Base-by-base conservation (phyloP, 2,888 invertebrate genomes). In the Limnephilus lunatus region DNA sequence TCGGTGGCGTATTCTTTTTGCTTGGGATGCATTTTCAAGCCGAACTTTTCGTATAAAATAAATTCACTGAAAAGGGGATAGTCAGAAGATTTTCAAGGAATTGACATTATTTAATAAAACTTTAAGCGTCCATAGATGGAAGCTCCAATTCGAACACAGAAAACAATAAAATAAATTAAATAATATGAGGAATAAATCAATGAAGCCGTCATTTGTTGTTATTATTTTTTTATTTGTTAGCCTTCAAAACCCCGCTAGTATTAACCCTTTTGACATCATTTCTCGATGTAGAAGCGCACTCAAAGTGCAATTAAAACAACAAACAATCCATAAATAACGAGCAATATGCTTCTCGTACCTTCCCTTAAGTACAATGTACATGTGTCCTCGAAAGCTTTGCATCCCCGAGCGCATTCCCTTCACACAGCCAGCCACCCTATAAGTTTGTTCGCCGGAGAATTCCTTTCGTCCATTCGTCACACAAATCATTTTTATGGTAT, bases 401-500 rank as follows among this genome's bases (percentile, higher is more conserved):
- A 32, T 48, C 90, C 90, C 90, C 90, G 68, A 48, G 83, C 31
- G 83, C 83, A 82, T 88, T 87, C 83, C 83, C 81, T 85, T 82
- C 91, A 89, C 83, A 53, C 68, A 91, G 81, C 68, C 88, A 14
- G 68, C 68, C 30, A 31, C 48, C 85, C 85, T 25, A 48, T 31
- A 90, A 85, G 86, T 92, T 93, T 90, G 83, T 85, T 88, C 81
- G 82, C 82, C 91, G 90, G 82, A 87, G 85, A 92, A 93, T 92
- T 93, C 93, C 91, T 93, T 90, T 92, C 92, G 90, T 90, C 93
- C 93, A 92, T 93, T 93, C 93, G 93, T 93, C 93, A 93, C 93
- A 93, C 93, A 93, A 93, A 93, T 93, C 93, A 93, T 93, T 93
- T 93, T 93, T 93, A 93, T 93, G 92, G 92, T 92, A 91, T 93